Percentiles rank a stretch among this genome's conserved stretches.
These are phyloP conservation scores for Eurosta solidaginis DNA, from an alignment of 1,140 invertebrate species.

Conservation along the genomic window DNA sequence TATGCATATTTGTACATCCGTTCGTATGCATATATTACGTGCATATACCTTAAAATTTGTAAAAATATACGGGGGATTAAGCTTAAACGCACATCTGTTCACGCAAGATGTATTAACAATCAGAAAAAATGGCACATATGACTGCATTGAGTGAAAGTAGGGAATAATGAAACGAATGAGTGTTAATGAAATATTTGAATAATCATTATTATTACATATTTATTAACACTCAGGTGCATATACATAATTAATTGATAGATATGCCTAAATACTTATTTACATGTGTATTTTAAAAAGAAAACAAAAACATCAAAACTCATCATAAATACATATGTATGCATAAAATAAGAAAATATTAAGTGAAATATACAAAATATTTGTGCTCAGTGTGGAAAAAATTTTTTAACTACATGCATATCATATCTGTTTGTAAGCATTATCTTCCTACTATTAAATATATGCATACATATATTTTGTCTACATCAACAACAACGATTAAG, in stretches of 20 bases:
- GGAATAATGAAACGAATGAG: background rate
- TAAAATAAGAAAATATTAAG: no score
- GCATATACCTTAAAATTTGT: background rate
- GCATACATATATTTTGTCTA: constrained; percentile 51
- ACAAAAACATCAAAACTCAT: no score
- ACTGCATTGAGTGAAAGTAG: background rate
- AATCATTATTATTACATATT: background rate
- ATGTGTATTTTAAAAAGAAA: no score
- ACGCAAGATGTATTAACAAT: background rate
- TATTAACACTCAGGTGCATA: no score
- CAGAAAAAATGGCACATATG: background rate
- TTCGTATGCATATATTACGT: background rate
- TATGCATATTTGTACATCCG: background rate
- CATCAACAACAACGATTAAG: constrained; percentile 52
- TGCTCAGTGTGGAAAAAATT: no score
- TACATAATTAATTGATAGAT: no score
- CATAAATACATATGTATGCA: no score
- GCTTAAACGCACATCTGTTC: constrained; percentile 19
- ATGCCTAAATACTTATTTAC: no score
- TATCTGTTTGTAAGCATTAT: no score
- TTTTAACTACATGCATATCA: no score
- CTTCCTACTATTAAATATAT: constrained; percentile 39
- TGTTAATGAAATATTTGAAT: background rate
- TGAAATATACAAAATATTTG: no score
- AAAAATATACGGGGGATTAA: background rate